Evolutionary conservation across 1,140 invertebrate species (phyloP).

Genomic region (Hermetia illucens): DNA sequence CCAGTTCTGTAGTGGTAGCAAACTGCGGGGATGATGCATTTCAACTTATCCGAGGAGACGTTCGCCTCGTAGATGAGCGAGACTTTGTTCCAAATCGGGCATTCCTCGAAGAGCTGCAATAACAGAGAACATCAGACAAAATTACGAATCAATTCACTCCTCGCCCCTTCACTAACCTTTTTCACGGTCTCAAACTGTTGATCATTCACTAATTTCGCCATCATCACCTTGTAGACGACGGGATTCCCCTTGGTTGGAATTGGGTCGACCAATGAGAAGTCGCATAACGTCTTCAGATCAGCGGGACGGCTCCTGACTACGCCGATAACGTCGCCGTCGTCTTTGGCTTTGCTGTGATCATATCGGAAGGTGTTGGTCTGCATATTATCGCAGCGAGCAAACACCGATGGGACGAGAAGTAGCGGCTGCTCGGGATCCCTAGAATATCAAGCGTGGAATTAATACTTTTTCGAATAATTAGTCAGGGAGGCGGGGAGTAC

Average conservation of each 20-base stretch:
- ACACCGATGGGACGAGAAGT: slow-evolving; percentile 60
- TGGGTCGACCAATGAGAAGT: slow-evolving; percentile 20
- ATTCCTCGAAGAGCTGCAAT: slow-evolving; percentile 50
- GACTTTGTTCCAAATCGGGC: slow-evolving; percentile 75
- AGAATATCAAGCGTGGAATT: slow-evolving; percentile 17
- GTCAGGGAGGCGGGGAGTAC: slow-evolving; percentile 7
- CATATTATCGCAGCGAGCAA: slow-evolving; percentile 59
- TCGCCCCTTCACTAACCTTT: slow-evolving; percentile 7
- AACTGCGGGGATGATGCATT: slow-evolving; percentile 62
- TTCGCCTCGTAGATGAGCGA: slow-evolving; percentile 51
- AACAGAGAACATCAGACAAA: neutral
- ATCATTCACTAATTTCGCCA: slow-evolving; percentile 25
- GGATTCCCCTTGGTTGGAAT: slow-evolving; percentile 21
- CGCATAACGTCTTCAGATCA: slow-evolving; percentile 31
- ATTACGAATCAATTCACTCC: slow-evolving; percentile 4
- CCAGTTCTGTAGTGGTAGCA: slow-evolving; percentile 76
- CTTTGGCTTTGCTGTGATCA: slow-evolving; percentile 24
- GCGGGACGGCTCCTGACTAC: slow-evolving; percentile 34
- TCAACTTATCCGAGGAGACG: slow-evolving; percentile 47
- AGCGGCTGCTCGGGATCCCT: slow-evolving; percentile 39
- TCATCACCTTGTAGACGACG: slow-evolving; percentile 29
- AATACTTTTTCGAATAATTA: neutral
- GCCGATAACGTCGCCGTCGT: slow-evolving; percentile 22
- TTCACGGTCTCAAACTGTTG: slow-evolving; percentile 22
- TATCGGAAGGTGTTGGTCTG: slow-evolving; percentile 38